Evolutionary conservation across 2,113 vertebrate genomes (phyloP).

Genomic region (Pachyramphus minor): DNA sequence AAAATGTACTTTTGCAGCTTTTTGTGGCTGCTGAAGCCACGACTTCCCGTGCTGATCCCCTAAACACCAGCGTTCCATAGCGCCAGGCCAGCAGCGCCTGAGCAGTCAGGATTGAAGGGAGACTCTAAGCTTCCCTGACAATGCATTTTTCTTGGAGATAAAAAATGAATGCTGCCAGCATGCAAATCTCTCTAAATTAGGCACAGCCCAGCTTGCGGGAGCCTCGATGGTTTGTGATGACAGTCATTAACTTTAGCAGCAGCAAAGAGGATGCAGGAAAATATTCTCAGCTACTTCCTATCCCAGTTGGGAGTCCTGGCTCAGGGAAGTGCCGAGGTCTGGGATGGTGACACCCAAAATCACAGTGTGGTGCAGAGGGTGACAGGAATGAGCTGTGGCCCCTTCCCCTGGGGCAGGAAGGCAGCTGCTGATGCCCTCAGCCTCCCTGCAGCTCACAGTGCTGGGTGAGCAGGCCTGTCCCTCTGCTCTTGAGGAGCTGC

Average conservation of each 20-base stretch:
- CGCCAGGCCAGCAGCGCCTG: conserved; percentile 9
- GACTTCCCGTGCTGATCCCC: not conserved
- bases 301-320: not conserved
- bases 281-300: not conserved
- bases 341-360: not conserved
- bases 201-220: not conserved
- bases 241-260: not conserved
- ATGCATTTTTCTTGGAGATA: conserved; percentile 35
- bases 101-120: conserved; percentile 25
- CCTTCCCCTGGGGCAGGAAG: not conserved
- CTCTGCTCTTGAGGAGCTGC: fast-evolving
- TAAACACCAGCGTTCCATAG: not conserved
- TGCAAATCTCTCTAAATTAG: conserved; percentile 69
- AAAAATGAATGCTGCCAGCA: conserved; percentile 60
- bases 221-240: not conserved
- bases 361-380: fast-evolving
- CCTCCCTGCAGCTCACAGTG: not conserved
- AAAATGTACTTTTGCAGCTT: not conserved
- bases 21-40: not conserved
- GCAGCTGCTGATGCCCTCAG: not conserved
- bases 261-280: not conserved
- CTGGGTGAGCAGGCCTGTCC: not conserved
- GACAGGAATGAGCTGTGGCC: not conserved
- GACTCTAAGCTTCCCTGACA: conserved; percentile 53
- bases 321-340: fast-evolving